Conservation (phyloP, 2,888 invertebrate species). For the Lithosia quadra region DNA sequence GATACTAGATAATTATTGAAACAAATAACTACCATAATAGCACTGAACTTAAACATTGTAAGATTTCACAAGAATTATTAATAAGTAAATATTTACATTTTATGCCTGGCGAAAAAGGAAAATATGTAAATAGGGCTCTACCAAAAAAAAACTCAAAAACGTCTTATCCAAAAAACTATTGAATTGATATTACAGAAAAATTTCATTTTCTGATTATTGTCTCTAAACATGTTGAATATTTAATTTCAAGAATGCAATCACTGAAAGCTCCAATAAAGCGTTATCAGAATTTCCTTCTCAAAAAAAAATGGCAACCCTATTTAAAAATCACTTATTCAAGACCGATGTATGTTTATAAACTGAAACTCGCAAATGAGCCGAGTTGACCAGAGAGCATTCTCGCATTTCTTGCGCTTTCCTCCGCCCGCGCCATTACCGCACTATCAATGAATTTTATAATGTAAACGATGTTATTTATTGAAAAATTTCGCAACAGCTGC, state of each 20-base stretch:
- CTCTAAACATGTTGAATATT: background rate
- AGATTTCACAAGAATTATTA: no score
- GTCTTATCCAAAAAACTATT: no score
- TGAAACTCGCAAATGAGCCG: background rate
- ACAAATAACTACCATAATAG: no score
- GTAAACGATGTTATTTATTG: constrained; percentile 21
- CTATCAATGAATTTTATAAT: constrained; percentile 43
- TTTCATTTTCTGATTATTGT: no score
- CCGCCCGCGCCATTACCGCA: constrained; percentile 11
- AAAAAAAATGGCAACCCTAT: constrained; percentile 28
- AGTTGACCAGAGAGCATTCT: constrained; percentile 24
- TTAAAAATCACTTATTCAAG: constrained; percentile 29
- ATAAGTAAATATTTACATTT: no score
- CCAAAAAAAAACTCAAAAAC: no score
- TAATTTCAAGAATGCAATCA: background rate
- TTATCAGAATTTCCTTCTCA: background rate
- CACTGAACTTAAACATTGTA: no score
- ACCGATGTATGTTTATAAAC: constrained; percentile 21
- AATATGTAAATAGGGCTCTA: no score
- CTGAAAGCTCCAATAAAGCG: background rate
- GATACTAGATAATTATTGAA: no score
- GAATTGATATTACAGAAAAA: no score
- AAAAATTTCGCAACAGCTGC: constrained; percentile 36
- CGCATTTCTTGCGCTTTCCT: constrained; percentile 17
- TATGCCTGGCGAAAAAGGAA: no score